A percentile compares a stretch with the other conserved stretches of the same genome.
Conservation (phyloP, 1,140 invertebrate genomes). For the Rhopalosiphum padi region DNA sequence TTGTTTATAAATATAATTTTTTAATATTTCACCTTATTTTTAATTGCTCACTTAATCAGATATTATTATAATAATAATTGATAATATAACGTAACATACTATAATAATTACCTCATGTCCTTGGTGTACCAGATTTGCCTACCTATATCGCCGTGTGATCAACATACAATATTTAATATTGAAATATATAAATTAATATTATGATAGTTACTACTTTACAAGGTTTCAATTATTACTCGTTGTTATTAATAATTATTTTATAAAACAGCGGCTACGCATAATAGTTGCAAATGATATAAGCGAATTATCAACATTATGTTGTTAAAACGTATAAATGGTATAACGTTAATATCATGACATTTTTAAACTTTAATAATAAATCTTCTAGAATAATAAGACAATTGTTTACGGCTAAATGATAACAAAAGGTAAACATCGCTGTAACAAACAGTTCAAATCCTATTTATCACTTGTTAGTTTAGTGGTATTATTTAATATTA, state of each 20-base stretch:
- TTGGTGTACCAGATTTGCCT: not conserved
- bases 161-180: not conserved
- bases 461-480: not conserved
- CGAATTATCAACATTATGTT: not conserved
- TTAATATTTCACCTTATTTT: not conserved
- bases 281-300: not conserved
- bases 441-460: not conserved
- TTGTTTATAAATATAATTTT: not conserved
- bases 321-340: not conserved
- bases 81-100: no score
- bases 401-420: not conserved
- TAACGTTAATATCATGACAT: not conserved
- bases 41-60: not conserved
- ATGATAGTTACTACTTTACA: no score
- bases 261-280: not conserved
- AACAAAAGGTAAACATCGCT: not conserved
- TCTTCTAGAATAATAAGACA: not conserved
- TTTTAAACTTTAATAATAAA: constrained; percentile 1
- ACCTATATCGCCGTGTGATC: not conserved
- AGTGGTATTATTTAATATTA: not conserved
- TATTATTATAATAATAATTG: no score
- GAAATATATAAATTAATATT: not conserved
- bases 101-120: not conserved
- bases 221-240: not conserved
- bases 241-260: not conserved